Percentiles rank a stretch among this genome's conserved stretches.
These are phyloP conservation scores for Myotis findleyi DNA, from an alignment of 2,797 vertebrate genomes.

Conservation along the genomic window DNA sequence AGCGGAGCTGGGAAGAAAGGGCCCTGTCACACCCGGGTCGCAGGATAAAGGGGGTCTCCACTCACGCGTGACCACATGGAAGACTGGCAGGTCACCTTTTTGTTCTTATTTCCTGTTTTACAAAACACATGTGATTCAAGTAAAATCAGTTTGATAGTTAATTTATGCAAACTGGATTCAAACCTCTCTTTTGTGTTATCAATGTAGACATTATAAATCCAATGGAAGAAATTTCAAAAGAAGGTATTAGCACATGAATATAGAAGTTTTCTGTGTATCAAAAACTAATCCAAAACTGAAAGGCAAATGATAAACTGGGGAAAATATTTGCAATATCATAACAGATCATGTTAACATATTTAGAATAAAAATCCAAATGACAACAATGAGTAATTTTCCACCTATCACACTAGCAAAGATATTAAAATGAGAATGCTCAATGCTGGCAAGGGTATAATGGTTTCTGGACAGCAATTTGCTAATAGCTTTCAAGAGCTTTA, in stretches of 20 bases:
- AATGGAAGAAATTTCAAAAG: constrained; percentile 21
- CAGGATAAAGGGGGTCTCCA: not conserved
- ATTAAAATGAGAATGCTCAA: constrained; percentile 18
- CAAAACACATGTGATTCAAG: not conserved
- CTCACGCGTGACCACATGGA: not conserved
- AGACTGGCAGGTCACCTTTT: not conserved
- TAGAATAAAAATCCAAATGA: constrained; percentile 47
- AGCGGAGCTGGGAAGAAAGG: not conserved
- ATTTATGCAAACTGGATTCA: not conserved
- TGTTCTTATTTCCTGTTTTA: not conserved
- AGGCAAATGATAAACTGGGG: constrained; percentile 19
- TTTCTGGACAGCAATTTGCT: constrained; percentile 4
- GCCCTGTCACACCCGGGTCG: not conserved
- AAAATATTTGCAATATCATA: not conserved
- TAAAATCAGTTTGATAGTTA: constrained; percentile 8
- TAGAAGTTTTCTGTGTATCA: not conserved
- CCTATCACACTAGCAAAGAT: not conserved
- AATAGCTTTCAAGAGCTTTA: constrained; percentile 38
- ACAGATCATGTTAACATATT: constrained; percentile 10
- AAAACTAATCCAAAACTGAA: constrained; percentile 44
- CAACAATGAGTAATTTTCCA: constrained; percentile 20
- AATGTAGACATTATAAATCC: constrained; percentile 1
- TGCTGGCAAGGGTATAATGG: not conserved
- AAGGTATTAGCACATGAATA: not conserved
- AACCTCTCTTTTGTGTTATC: constrained; percentile 29